A percentile compares a stretch with the other conserved stretches of the same genome.
phyloP scores from a whole-genome alignment of 2,113 vertebrate species.

The Haliaeetus leucogaster region DNA sequence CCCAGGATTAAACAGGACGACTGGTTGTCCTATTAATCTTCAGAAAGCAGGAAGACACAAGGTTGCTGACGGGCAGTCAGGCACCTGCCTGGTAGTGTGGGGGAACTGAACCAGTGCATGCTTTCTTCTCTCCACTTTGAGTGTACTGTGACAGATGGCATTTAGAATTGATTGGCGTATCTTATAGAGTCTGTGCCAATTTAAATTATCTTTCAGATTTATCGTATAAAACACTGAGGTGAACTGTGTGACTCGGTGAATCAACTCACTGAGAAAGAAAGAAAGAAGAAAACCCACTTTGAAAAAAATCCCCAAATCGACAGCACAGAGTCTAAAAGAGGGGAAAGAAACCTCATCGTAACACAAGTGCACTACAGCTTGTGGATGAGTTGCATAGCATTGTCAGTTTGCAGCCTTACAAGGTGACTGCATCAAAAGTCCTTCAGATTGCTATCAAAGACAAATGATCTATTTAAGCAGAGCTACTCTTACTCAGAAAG shows the following conservation, averaged over 20 bases:
- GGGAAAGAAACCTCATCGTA: not conserved
- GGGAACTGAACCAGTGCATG: slow-evolving; percentile 19
- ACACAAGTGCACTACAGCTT: not conserved
- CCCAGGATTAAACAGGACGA: not conserved
- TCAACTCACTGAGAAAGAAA: not conserved
- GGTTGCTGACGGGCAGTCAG: not conserved
- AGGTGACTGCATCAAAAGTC: not conserved
- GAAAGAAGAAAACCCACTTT: not conserved
- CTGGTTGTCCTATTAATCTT: not conserved
- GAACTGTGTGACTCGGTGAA: not conserved
- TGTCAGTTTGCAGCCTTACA: not conserved
- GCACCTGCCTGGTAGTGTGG: not conserved
- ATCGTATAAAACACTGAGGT: not conserved
- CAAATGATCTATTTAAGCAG: not conserved
- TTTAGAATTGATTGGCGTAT: slow-evolving; percentile 22
- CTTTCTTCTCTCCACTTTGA: slow-evolving; percentile 31
- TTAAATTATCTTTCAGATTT: slow-evolving; percentile 46
- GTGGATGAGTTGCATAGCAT: not conserved
- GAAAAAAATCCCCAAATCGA: not conserved
- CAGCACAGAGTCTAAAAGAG: not conserved
- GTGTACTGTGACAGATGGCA: slow-evolving; percentile 41
- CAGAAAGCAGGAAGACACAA: not conserved
- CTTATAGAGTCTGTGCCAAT: slow-evolving; percentile 4
- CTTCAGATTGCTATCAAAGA: not conserved
- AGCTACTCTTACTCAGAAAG: not conserved